A percentile compares a stretch with the other conserved stretches of the same genome.
Evolutionary conservation across 2,113 vertebrate species (phyloP).

Genomic region (Marcusenius ussheri): DNA sequence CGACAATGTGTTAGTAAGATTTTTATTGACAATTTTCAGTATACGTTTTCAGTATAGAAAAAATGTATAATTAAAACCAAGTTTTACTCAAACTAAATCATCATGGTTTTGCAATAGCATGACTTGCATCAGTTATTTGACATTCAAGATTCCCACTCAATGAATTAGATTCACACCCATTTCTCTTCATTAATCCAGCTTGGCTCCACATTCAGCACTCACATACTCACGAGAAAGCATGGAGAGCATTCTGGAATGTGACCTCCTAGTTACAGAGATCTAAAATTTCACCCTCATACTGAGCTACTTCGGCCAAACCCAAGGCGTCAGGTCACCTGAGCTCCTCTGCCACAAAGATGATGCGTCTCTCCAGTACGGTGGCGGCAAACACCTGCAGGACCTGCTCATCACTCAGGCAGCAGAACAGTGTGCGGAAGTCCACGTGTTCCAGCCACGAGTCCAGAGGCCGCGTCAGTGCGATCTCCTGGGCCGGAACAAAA

Average conservation of each 20-base stretch:
- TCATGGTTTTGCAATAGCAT: neutral
- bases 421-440: slow-evolving; percentile 73
- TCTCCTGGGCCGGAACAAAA: slow-evolving; percentile 60
- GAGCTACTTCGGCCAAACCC: neutral
- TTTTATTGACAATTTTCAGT: neutral
- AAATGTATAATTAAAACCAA: neutral
- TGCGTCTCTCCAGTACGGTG: slow-evolving; percentile 74
- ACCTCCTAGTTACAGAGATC: neutral
- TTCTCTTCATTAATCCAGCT: neutral
- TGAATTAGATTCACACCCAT: neutral
- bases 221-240: neutral
- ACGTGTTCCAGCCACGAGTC: slow-evolving; percentile 91
- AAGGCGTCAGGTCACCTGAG: slow-evolving; percentile 63
- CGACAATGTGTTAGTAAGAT: neutral
- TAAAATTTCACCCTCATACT: neutral
- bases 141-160: neutral
- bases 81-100: neutral
- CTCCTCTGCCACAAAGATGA: slow-evolving; percentile 84
- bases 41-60: neutral
- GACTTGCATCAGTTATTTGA: neutral
- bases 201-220: neutral
- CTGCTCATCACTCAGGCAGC: slow-evolving; percentile 66
- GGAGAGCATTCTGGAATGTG: neutral
- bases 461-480: slow-evolving; percentile 78
- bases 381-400: slow-evolving; percentile 83